A percentile compares a stretch with the other conserved stretches of the same genome.
These are phyloP conservation scores for Malacoraja senta DNA, from an alignment of 2,797 vertebrate species.

Conservation along the genomic window DNA sequence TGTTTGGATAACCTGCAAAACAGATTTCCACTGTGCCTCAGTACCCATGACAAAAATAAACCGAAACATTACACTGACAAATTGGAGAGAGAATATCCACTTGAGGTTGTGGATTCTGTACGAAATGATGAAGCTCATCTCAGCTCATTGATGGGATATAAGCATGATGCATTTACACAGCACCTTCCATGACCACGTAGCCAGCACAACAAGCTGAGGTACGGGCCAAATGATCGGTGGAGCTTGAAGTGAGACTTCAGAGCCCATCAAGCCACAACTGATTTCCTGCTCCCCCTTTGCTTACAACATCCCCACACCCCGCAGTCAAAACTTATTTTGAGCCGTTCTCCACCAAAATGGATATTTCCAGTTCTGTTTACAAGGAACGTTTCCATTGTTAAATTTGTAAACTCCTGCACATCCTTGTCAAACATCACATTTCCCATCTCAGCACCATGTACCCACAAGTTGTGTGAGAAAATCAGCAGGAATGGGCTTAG, in stretches of 20 bases:
- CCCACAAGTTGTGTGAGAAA: not conserved
- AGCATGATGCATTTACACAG: too few relatives aligned
- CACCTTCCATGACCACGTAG: too few relatives aligned
- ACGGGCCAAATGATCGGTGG: not conserved
- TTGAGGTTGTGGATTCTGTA: not conserved
- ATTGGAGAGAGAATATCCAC: not conserved
- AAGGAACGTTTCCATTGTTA: not conserved
- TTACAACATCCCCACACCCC: not conserved
- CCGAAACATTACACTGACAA: not conserved
- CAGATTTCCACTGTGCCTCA: too few relatives aligned
- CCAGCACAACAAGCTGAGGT: too few relatives aligned
- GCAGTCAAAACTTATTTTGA: not conserved
- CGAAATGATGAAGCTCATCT: not conserved
- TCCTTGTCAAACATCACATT: not conserved
- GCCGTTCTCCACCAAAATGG: not conserved
- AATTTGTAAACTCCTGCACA: not conserved
- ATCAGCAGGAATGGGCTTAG: too few relatives aligned
- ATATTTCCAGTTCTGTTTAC: not conserved
- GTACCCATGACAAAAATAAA: too few relatives aligned
- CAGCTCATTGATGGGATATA: not conserved
- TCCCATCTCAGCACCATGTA: not conserved
- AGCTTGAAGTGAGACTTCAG: not conserved
- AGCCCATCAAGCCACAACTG: not conserved
- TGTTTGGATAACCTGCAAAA: too few relatives aligned
- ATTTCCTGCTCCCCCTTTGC: not conserved